A percentile compares a stretch with the other conserved stretches of the same genome.
Evolutionary conservation across 2,888 invertebrate genomes (phyloP).

Genomic region (Saturnia japonica): DNA sequence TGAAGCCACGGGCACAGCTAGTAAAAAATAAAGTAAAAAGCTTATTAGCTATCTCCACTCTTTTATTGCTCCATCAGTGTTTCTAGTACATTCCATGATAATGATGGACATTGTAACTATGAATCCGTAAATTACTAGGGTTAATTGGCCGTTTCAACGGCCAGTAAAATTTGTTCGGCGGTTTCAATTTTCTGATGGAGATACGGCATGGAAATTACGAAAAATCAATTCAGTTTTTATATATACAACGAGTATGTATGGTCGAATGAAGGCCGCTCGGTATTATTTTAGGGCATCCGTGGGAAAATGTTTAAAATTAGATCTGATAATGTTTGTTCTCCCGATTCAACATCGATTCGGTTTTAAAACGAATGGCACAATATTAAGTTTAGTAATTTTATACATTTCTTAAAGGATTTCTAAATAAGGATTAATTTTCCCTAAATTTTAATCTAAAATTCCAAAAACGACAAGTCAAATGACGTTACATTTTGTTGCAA

Average conservation of each 20-base stretch:
- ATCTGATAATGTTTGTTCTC: background rate
- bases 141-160: background rate
- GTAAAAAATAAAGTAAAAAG: no score
- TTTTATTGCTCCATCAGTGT: background rate
- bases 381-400: background rate
- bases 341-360: background rate
- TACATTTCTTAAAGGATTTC: background rate
- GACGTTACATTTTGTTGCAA: no score
- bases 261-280: conserved; percentile 7
- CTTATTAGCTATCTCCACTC: background rate
- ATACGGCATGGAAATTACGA: background rate
- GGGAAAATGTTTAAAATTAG: conserved; percentile 12
- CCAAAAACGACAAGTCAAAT: no score
- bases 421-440: background rate
- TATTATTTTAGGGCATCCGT: conserved; percentile 13
- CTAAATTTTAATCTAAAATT: background rate
- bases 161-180: background rate
- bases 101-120: background rate
- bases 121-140: background rate
- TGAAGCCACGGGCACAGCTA: no score
- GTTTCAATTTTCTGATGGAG: background rate
- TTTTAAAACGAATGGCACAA: background rate
- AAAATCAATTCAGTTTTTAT: background rate
- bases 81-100: background rate
- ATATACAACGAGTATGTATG: background rate